Percentiles rank a stretch among this genome's conserved stretches.
These are phyloP conservation scores for Deilephila elpenor DNA, from an alignment of 2,888 invertebrate species.

Conservation along the genomic window DNA sequence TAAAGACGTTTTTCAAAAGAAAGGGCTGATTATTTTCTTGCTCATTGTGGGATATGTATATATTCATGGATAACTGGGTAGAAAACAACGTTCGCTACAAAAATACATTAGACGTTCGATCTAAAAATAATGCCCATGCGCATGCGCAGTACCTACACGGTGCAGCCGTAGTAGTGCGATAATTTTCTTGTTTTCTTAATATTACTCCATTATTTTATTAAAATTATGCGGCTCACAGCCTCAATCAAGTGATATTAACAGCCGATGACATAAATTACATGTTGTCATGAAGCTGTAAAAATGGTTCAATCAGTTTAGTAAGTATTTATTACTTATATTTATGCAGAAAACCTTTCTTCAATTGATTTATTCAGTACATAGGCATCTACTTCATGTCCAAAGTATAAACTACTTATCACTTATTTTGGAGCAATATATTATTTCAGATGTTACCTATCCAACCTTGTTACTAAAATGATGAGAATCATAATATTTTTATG, in stretches of 20 bases:
- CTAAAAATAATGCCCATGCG: constrained; percentile 31
- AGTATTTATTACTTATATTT: neutral
- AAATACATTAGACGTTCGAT: constrained; percentile 9
- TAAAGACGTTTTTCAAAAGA: too few species aligned
- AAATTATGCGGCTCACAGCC: neutral
- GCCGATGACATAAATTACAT: neutral
- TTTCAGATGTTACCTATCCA: too few species aligned
- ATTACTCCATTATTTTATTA: neutral
- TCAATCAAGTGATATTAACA: neutral
- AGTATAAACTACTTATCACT: too few species aligned
- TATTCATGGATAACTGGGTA: neutral
- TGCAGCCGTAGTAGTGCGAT: neutral
- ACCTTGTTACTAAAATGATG: too few species aligned
- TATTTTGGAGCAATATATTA: too few species aligned
- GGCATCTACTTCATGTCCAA: neutral
- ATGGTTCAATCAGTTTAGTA: constrained; percentile 13
- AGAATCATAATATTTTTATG: too few species aligned
- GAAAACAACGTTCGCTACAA: constrained; percentile 7
- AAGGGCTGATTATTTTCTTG: neutral
- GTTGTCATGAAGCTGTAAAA: neutral
- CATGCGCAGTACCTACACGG: constrained; percentile 21
- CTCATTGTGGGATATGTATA: neutral
- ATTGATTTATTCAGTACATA: neutral
- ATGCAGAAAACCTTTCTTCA: neutral
- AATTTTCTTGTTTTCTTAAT: constrained; percentile 4